These are phyloP conservation scores for Sarcophaga rosellei DNA, from an alignment of 2,888 invertebrate species.

Conservation along the genomic window DNA sequence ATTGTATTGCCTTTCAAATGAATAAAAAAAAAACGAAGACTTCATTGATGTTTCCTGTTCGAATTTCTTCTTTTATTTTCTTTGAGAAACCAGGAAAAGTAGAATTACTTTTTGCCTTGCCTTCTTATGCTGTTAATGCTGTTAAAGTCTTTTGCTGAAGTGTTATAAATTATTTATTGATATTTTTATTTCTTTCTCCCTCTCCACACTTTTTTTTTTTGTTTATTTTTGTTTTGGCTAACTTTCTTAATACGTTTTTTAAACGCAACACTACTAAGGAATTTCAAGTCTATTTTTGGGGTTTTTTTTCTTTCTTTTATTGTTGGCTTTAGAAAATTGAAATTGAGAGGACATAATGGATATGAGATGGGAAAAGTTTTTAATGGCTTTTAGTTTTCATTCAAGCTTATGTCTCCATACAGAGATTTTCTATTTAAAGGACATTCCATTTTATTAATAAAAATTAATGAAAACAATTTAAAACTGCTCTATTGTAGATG, in stretches of 20 bases:
- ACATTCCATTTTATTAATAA: background rate
- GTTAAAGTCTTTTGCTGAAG: constrained; percentile 62
- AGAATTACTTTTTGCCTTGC: constrained; percentile 15
- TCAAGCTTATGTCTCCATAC: background rate
- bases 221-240: constrained; percentile 1
- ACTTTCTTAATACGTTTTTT: constrained; percentile 38
- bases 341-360: background rate
- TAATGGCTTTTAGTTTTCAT: constrained; percentile 51
- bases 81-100: background rate
- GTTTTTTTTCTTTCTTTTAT: background rate
- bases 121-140: constrained; percentile 49
- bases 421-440: background rate
- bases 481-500: too few relatives aligned
- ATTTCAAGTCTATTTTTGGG: background rate
- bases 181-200: constrained; percentile 34
- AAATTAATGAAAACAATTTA: too few relatives aligned
- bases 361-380: constrained; percentile 56
- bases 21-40: constrained; percentile 3
- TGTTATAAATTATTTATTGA: constrained; percentile 71
- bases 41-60: constrained; percentile 41
- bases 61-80: constrained; percentile 11
- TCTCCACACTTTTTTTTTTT: background rate
- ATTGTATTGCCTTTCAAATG: background rate
- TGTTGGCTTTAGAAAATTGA: background rate
- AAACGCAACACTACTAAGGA: constrained; percentile 23